Conservation (phyloP, 2,797 vertebrate genomes). For the Anisognathus igniventris region DNA sequence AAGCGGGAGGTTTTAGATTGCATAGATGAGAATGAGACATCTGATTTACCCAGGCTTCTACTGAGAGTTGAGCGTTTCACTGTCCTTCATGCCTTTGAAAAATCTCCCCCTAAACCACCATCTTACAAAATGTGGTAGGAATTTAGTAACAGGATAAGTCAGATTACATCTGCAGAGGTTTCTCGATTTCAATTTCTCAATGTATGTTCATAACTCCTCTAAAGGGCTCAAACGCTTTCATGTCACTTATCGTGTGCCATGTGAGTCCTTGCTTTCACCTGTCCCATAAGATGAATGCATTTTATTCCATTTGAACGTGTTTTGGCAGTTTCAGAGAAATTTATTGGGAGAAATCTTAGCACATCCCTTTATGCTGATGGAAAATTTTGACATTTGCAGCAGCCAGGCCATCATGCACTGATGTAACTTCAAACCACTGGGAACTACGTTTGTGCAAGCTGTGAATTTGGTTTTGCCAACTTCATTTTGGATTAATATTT, state of each 20-base stretch:
- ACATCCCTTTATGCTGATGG: neutral
- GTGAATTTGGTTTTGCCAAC: neutral
- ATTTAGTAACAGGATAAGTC: neutral
- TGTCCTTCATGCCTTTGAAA: slow-evolving; percentile 40
- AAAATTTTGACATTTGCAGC: neutral
- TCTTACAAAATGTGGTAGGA: neutral
- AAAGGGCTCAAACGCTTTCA: neutral
- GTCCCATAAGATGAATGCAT: neutral
- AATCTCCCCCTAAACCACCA: neutral
- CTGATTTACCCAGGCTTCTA: slow-evolving; percentile 41
- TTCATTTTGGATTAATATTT: neutral
- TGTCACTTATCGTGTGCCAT: neutral
- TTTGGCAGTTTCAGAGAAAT: neutral
- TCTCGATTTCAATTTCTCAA: neutral
- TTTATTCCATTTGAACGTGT: neutral
- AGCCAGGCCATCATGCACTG: neutral
- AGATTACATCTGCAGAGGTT: neutral
- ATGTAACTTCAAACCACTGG: neutral
- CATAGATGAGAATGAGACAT: slow-evolving; percentile 41
- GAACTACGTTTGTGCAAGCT: neutral
- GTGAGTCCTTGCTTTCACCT: neutral
- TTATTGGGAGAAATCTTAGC: neutral
- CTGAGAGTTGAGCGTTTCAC: neutral
- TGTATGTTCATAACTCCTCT: neutral
- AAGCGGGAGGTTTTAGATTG: slow-evolving; percentile 33